Percentiles rank a stretch among this genome's conserved stretches.
phyloP scores from a whole-genome alignment of 2,113 vertebrate genomes.

The Acanthochromis polyacanthus region DNA sequence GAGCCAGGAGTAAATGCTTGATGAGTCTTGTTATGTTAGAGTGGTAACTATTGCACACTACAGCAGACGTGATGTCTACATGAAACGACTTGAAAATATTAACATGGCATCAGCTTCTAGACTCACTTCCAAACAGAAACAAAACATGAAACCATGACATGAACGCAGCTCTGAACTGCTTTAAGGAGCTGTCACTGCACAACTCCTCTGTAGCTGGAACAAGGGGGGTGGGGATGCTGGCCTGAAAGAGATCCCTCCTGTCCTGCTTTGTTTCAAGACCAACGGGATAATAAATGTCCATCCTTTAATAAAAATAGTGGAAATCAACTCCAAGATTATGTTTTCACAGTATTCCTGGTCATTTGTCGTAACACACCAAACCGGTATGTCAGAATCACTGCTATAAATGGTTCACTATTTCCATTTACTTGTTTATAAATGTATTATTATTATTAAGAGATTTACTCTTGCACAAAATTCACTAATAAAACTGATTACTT shows the following conservation, averaged over 20 bases:
- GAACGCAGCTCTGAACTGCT: constrained; percentile 2
- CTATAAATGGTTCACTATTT: not conserved
- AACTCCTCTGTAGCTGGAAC: constrained; percentile 17
- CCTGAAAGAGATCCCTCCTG: constrained; percentile 1
- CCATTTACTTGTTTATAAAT: not conserved
- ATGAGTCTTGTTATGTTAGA: constrained; percentile 1
- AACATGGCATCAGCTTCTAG: constrained; percentile 25
- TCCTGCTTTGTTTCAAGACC: not conserved
- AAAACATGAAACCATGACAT: constrained; percentile 12
- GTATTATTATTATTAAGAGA: too few species aligned
- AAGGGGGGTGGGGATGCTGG: not conserved
- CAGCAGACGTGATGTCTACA: not conserved
- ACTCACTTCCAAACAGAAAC: not conserved
- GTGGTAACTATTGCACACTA: not conserved
- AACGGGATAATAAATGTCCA: not conserved
- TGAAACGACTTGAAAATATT: constrained; percentile 8
- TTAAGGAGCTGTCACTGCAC: constrained; percentile 23
- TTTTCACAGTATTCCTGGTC: not conserved
- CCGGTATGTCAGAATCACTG: not conserved
- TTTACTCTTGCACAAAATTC: too few species aligned
- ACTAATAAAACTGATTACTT: too few species aligned
- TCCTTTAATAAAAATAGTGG: not conserved
- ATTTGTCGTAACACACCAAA: constrained; percentile 1
- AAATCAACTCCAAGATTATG: not conserved
- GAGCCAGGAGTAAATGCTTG: constrained; percentile 2